phyloP scores from a whole-genome alignment of 2,797 vertebrate genomes.

The Lithobates pipiens region DNA sequence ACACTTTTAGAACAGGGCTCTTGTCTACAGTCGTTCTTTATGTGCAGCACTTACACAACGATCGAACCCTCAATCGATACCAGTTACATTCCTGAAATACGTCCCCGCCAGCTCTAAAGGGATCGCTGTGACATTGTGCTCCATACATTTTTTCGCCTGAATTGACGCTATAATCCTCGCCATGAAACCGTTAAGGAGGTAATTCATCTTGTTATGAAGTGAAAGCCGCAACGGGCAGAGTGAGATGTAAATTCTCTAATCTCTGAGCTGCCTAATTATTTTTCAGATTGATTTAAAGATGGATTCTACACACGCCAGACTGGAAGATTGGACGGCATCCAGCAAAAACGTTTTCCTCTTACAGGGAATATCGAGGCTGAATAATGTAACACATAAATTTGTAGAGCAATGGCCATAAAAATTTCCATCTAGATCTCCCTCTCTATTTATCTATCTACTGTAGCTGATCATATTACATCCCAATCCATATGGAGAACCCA shows the following conservation, averaged over 20 bases:
- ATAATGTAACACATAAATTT: neutral
- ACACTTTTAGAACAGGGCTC: no score
- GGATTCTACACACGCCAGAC: neutral
- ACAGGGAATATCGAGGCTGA: neutral
- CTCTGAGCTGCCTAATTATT: neutral
- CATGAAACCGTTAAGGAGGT: neutral
- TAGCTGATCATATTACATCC: no score
- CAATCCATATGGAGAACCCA: no score
- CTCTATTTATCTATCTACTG: no score
- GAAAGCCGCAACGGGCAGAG: neutral
- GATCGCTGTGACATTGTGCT: neutral
- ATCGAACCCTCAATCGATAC: neutral
- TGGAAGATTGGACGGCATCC: neutral
- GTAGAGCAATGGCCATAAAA: no score
- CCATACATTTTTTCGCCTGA: neutral
- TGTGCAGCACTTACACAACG: neutral
- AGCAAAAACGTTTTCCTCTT: neutral
- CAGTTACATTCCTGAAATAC: neutral
- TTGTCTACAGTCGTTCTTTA: neutral
- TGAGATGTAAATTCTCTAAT: slow-evolving; percentile 16
- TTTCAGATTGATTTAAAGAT: slow-evolving; percentile 8
- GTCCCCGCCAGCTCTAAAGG: neutral
- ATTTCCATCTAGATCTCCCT: no score
- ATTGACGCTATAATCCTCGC: neutral
- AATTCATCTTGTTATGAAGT: neutral